Evolutionary conservation across 2,797 vertebrate species (phyloP).

Genomic region (Garrulus glandarius): DNA sequence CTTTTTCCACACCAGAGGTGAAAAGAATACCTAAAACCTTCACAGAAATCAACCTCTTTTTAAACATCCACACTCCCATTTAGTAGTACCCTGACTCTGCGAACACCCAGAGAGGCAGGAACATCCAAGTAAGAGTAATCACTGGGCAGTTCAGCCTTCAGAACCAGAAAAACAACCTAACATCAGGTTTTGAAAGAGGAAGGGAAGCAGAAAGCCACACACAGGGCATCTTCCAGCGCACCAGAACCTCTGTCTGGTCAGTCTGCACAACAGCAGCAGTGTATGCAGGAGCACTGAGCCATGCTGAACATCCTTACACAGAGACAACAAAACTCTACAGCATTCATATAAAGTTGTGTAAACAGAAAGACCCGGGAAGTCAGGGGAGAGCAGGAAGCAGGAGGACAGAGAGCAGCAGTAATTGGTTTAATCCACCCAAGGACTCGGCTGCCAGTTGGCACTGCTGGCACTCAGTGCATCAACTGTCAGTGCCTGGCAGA

Average conservation of each 20-base stretch:
- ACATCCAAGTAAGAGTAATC: neutral
- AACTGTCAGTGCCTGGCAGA: neutral
- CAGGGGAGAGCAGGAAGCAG: neutral
- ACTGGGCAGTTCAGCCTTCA: neutral
- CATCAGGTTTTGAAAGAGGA: neutral
- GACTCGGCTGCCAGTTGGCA: conserved; percentile 18
- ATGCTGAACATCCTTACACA: neutral
- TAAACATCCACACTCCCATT: neutral
- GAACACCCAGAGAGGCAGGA: neutral
- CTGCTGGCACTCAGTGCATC: neutral
- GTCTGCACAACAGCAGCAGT: neutral
- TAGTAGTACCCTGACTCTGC: neutral
- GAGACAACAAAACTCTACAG: neutral
- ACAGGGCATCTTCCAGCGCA: neutral
- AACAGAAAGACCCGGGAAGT: neutral
- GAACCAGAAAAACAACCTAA: neutral
- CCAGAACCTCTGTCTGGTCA: neutral
- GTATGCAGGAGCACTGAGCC: rapidly evolving
- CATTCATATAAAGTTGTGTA: neutral
- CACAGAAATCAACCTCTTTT: neutral
- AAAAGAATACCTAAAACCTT: neutral
- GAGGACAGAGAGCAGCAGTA: neutral
- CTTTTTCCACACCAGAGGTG: neutral
- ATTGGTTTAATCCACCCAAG: conserved; percentile 3
- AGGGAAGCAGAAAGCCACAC: neutral